phyloP scores from a whole-genome alignment of 2,888 invertebrate genomes.

The Cyclophora albipunctata region DNA sequence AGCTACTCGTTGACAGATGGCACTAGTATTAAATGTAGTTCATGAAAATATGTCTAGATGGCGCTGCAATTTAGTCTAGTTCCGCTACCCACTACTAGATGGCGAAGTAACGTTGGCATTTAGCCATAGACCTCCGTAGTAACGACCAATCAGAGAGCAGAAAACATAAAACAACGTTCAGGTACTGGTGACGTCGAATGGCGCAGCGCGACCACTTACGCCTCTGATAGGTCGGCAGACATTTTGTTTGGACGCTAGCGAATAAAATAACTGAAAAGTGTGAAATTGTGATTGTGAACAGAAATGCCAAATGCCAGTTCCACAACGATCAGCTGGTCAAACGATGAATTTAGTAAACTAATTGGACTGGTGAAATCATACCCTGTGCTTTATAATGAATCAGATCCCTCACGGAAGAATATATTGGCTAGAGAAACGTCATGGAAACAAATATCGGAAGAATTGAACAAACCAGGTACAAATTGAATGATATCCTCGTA shows the following conservation, averaged over 20 bases:
- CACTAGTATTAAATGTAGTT: too few relatives aligned
- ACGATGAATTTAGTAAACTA: slow-evolving; percentile 57
- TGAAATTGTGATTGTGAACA: slow-evolving; percentile 3
- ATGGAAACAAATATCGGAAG: slow-evolving; percentile 62
- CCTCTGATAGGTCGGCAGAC: slow-evolving; percentile 62
- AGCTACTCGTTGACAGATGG: too few relatives aligned
- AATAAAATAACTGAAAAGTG: slow-evolving; percentile 24
- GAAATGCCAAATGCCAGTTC: slow-evolving; percentile 51
- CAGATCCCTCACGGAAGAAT: slow-evolving; percentile 58
- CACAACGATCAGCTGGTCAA: slow-evolving; percentile 58
- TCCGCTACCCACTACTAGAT: too few relatives aligned
- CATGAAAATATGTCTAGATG: too few relatives aligned
- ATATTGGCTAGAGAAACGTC: slow-evolving; percentile 56
- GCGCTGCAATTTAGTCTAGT: too few relatives aligned
- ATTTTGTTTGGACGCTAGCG: slow-evolving; percentile 53
- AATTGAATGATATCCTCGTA: too few relatives aligned
- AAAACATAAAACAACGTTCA: slow-evolving; percentile 24
- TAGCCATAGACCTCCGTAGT: not conserved
- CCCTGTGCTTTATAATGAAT: slow-evolving; percentile 49
- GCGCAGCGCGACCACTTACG: slow-evolving; percentile 62
- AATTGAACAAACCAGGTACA: slow-evolving; percentile 57
- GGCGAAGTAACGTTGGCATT: not conserved
- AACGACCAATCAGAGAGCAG: slow-evolving; percentile 38
- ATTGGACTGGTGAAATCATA: slow-evolving; percentile 60
- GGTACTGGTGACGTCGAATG: slow-evolving; percentile 53